These are phyloP conservation scores for Abrostola triplasia DNA, from an alignment of 2,888 invertebrate species.

Conservation along the genomic window DNA sequence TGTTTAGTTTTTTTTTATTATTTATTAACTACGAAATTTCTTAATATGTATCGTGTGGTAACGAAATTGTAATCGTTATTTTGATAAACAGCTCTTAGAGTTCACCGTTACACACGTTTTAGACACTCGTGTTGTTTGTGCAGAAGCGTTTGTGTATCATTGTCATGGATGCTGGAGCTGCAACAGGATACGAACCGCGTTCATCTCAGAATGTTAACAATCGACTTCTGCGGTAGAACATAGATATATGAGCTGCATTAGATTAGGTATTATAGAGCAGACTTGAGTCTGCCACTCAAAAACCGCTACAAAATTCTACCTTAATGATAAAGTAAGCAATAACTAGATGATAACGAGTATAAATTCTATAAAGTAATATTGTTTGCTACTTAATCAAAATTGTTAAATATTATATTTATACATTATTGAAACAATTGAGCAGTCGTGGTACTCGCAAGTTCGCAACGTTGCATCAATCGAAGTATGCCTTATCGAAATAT, in stretches of 20 bases:
- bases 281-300: neutral
- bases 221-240: neutral
- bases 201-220: neutral
- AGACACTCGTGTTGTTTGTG: neutral
- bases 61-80: conserved; percentile 22
- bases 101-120: neutral
- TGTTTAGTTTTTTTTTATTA: conserved; percentile 40
- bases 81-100: conserved; percentile 5
- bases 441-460: conserved; percentile 31
- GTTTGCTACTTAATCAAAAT: conserved; percentile 25
- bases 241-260: neutral
- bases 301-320: conserved; percentile 10
- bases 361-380: conserved; percentile 15
- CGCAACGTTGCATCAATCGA: conserved; percentile 26
- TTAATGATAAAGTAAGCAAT: conserved; percentile 38
- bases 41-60: conserved; percentile 22
- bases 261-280: neutral
- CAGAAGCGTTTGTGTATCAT: conserved; percentile 6
- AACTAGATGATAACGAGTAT: conserved; percentile 27
- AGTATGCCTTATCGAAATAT: conserved; percentile 42
- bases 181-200: neutral
- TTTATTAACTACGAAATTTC: conserved; percentile 30
- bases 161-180: conserved; percentile 4
- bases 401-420: conserved; percentile 24
- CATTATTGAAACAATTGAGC: conserved; percentile 9